Conservation (phyloP, 1,140 invertebrate species). For the Papilio polyxenes region DNA sequence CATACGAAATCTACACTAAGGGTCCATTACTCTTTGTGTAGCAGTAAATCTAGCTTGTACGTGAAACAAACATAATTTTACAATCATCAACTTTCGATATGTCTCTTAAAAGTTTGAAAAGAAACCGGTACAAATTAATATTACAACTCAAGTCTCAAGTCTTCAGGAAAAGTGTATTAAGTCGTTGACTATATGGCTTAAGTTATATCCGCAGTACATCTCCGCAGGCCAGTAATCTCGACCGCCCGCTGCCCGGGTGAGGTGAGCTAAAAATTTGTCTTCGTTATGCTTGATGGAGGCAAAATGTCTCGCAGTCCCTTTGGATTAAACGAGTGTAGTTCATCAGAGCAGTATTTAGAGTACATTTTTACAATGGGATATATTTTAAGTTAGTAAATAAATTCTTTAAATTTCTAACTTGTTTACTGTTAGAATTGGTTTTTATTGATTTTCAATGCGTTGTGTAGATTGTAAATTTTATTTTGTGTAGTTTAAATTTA, state of each 20-base stretch:
- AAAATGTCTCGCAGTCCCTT: conserved; percentile 47
- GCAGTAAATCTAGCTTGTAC: no score
- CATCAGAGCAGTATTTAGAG: conserved; percentile 39
- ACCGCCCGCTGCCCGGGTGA: conserved; percentile 40
- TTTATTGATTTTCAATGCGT: not conserved
- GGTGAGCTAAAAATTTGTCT: conserved; percentile 53
- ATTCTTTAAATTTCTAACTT: not conserved
- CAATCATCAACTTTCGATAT: no score
- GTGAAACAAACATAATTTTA: no score
- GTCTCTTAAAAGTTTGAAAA: no score
- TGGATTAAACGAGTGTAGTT: conserved; percentile 46
- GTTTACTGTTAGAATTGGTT: not conserved
- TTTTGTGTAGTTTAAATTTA: not conserved
- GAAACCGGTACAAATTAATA: no score
- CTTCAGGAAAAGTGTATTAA: conserved; percentile 22
- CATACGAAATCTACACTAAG: no score
- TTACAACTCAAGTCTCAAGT: not conserved
- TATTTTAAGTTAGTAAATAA: not conserved
- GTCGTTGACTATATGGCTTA: conserved; percentile 47
- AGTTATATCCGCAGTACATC: conserved; percentile 40
- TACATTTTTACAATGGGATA: not conserved
- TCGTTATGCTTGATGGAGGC: conserved; percentile 49
- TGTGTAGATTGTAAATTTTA: not conserved
- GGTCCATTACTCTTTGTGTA: no score
- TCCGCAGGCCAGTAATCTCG: conserved; percentile 41